A percentile compares a stretch with the other conserved stretches of the same genome.
Conservation (phyloP, 2,797 vertebrate genomes). For the Myripristis jacobus region DNA sequence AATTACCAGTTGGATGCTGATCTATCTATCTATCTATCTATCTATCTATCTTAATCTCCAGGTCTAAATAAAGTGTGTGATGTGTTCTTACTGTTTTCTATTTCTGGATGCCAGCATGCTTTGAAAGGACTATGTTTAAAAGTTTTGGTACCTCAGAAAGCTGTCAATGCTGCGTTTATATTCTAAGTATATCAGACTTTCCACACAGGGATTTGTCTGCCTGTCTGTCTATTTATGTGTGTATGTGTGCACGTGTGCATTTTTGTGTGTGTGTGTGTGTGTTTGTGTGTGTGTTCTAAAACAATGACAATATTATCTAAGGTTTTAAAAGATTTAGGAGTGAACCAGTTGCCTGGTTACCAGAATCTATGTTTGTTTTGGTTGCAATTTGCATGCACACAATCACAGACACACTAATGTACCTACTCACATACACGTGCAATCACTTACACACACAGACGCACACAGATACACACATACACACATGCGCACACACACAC, state of each 20-base stretch:
- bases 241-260: conserved; percentile 10
- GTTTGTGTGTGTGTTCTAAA: conserved; percentile 49
- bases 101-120: conserved; percentile 63
- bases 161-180: conserved; percentile 50
- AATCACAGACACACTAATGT: conserved; percentile 15
- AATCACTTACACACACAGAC: neutral
- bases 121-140: conserved; percentile 54
- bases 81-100: conserved; percentile 57
- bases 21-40: conserved; percentile 48
- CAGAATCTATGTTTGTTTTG: conserved; percentile 53
- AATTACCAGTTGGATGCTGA: no score
- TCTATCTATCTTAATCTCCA: conserved; percentile 57
- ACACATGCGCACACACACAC: conserved; percentile 2
- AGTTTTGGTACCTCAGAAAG: conserved; percentile 59
- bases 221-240: conserved; percentile 18
- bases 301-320: conserved; percentile 64
- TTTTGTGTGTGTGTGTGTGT: conserved; percentile 27
- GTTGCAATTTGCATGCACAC: conserved; percentile 41
- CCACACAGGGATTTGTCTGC: conserved; percentile 53
- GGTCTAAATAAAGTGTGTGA: conserved; percentile 67
- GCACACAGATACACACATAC: conserved; percentile 8
- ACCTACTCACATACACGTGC: conserved; percentile 5
- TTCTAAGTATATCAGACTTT: conserved; percentile 55
- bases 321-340: conserved; percentile 72
- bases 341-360: conserved; percentile 75